Base-by-base conservation (phyloP, 2,888 invertebrate species). In the Zygaena filipendulae region DNA sequence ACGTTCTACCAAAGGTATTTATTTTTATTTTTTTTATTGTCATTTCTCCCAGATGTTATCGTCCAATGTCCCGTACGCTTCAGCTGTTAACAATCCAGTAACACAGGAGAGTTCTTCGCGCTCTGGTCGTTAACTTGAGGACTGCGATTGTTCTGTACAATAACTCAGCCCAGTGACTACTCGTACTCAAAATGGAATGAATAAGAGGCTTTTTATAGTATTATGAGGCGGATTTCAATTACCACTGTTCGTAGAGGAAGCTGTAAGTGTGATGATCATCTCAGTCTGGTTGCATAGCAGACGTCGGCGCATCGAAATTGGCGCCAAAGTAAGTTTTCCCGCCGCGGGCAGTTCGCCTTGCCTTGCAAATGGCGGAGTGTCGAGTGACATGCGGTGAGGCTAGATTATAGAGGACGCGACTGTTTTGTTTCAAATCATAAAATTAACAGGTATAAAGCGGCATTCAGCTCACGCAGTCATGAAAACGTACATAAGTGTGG, bases 1-100 rank as follows among this genome's bases (percentile, higher is more conserved):
- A 87, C 70, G 81, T 81, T 48, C 62, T 81, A 52, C 80, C 81
- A 60, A 81, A 81, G 81, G 81, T 81, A 77, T 70, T 25, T 39
- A 45, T 46, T 47, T 40, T 38, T 53, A 47, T 54, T 52, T 50
- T 51, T 53, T 52, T 53, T 44, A n/a, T n/a, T n/a, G n/a, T n/a
- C n/a, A n/a, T n/a, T n/a, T n/a, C n/a, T n/a, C n/a, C n/a, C n/a
- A n/a, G n/a, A 52, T 55, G 46, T 39, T 43, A 50, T 53, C 41
- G 32, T 26, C 27, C 35, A 32, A 29, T 35, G 27, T 39, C 36
- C 38, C 38, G 29, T 35, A 27, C 31, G 23, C 33, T 29, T 32
- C 27, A 21, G 13, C 29, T 26, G n/a, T 30, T 27, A n/a, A n/a
- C n/a, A n/a, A n/a, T n/a, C n/a, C n/a, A n/a, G n/a, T n/a, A n/a